phyloP scores from a whole-genome alignment of 2,113 vertebrate species.

The Callipepla californica region DNA sequence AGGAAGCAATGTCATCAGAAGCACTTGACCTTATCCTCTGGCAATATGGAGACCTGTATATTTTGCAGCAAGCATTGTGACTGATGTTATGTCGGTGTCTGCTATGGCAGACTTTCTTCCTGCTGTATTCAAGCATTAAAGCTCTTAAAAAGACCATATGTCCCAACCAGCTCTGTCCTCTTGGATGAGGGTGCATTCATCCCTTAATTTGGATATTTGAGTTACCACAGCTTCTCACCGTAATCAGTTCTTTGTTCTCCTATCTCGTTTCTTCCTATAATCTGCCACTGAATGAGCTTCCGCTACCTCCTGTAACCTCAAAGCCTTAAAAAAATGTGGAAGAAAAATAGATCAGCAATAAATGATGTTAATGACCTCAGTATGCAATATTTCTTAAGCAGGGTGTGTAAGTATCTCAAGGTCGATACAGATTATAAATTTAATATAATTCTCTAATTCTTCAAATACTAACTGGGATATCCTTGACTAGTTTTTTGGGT shows the following conservation, averaged over 20 bases:
- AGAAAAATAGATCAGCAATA: background rate
- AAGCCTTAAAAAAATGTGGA: background rate
- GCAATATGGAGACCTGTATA: constrained; percentile 57
- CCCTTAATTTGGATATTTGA: constrained; percentile 64
- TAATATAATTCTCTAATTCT: background rate
- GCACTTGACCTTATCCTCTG: constrained; percentile 62
- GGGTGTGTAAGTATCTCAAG: background rate
- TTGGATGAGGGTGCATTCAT: constrained; percentile 32
- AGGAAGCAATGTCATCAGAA: constrained; percentile 66
- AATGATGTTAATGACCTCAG: background rate
- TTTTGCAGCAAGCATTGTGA: constrained; percentile 31
- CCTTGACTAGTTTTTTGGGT: background rate
- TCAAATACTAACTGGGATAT: background rate
- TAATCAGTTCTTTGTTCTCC: constrained; percentile 64
- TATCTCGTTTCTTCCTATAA: constrained; percentile 58
- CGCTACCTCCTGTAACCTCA: constrained; percentile 37
- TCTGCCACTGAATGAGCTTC: constrained; percentile 47
- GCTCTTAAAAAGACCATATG: constrained; percentile 65
- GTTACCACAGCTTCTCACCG: constrained; percentile 48
- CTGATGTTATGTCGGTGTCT: constrained; percentile 26
- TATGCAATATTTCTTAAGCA: background rate
- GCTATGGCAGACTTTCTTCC: constrained; percentile 29
- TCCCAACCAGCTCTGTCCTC: constrained; percentile 34
- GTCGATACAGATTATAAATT: background rate
- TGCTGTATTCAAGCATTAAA: constrained; percentile 50